Evolutionary conservation across 2,113 vertebrate genomes (phyloP), one percentile per base, ranked within the genome.

Genomic region (Burhinus oedicnemus): DNA sequence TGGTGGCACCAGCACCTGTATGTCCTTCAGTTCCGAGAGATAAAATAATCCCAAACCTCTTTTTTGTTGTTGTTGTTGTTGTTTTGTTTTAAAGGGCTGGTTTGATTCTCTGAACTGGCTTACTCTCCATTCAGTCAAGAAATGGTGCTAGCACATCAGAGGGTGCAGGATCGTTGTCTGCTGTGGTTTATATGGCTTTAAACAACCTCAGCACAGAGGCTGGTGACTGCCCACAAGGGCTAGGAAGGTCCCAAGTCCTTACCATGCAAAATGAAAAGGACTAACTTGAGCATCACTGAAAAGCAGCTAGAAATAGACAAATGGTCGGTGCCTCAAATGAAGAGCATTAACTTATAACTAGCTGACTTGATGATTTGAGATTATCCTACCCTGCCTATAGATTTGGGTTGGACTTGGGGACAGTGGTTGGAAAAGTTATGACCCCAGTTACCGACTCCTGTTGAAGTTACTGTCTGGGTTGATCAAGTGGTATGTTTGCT

Each of bases 11-110:
- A 62, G 3, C 36, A 89, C 12, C 21, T 52, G 11, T 42, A 19
- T 3, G 19, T 26, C 27, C 9, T 72, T 87, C 36, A 72, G 5
- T 51, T 84, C 13, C 29, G 36, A 79, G 45, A 91, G 4, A 64
- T 15, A 83, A 83, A 90, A 64, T 76, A 7, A 23, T 8, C 30
- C 9, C 15, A 55, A 52, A 40, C 3, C 5, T 4, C 22, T 23
- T 45, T 6, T 6, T 0, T n/a, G n/a, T 34, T 15, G 21, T 61
- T 29, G 36, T 0, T 44, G 44, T 34, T 15, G 21, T 57, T 29
- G 34, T 66, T 34, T 47, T 20, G 44, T 44, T 20, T 21, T 49
- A 26, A 61, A 61, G 17, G 14, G 0, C 11, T 77, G 6, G 1
- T 54, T 62, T 89, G 44, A 16, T 9, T 65, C 29, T 77, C 32